These are phyloP conservation scores for Nasonia vitripennis DNA, from an alignment of 1,140 invertebrate species.

Conservation along the genomic window DNA sequence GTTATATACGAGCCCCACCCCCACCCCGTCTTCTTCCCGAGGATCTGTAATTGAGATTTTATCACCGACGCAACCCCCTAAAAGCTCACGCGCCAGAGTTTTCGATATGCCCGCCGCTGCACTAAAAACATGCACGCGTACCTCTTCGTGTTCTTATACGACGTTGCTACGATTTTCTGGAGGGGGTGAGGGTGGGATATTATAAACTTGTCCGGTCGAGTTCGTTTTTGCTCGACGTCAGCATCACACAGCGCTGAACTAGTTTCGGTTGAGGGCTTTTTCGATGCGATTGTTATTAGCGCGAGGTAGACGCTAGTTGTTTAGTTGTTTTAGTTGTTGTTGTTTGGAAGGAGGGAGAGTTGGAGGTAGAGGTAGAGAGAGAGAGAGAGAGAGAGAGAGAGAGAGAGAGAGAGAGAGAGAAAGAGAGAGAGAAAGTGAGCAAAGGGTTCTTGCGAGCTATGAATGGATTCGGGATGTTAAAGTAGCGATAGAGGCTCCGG, in stretches of 20 bases:
- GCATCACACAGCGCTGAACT: no score
- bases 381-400: no score
- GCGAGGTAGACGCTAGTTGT: neutral
- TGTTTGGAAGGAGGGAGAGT: neutral
- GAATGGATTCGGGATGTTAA: neutral
- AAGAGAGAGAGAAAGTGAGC: no score
- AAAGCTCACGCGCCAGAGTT: conserved; percentile 51
- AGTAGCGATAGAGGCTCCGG: neutral
- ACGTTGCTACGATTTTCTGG: conserved; percentile 2
- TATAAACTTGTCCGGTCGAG: neutral
- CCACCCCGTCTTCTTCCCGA: conserved; percentile 50
- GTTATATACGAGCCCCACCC: conserved; percentile 45
- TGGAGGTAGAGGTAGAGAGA: no score
- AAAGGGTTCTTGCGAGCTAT: neutral
- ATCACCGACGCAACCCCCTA: conserved; percentile 56
- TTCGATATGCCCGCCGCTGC: conserved; percentile 22
- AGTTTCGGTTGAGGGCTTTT: neutral
- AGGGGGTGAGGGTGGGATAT: neutral
- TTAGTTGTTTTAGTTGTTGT: neutral
- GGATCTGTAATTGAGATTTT: conserved; percentile 69
- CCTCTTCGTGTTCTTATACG: neutral
- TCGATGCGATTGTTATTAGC: neutral
- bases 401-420: no score
- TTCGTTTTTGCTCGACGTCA: neutral
- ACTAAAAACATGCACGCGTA: neutral